Conservation (phyloP, 2,888 invertebrate species). For the Caenorhabditis angaria region DNA sequence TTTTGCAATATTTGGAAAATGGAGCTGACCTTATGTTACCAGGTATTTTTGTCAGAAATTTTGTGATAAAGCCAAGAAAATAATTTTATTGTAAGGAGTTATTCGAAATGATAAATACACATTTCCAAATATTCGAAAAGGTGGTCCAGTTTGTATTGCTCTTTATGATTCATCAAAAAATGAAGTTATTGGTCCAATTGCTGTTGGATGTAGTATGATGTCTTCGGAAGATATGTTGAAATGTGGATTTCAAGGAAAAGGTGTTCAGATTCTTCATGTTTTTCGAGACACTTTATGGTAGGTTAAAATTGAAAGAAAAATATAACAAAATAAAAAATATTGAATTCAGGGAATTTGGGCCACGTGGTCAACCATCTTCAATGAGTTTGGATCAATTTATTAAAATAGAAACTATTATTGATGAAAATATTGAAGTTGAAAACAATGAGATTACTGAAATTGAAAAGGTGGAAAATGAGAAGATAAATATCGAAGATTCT, state of each 20-base stretch:
- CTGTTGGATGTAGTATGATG: constrained; percentile 63
- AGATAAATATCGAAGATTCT: too few relatives aligned
- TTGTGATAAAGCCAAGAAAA: too few relatives aligned
- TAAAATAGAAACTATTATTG: constrained; percentile 11
- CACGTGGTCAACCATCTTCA: constrained; percentile 40
- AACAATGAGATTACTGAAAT: background rate
- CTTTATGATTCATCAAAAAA: constrained; percentile 19
- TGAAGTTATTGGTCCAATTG: constrained; percentile 57
- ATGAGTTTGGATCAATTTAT: constrained; percentile 27
- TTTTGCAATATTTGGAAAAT: constrained; percentile 59
- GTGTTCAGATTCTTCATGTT: constrained; percentile 63
- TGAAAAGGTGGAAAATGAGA: constrained; percentile 13
- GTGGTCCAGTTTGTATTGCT: constrained; percentile 55
- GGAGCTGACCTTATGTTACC: constrained; percentile 71
- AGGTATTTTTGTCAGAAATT: too few relatives aligned
- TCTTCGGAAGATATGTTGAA: constrained; percentile 59
- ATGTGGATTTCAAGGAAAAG: constrained; percentile 60
- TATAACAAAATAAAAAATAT: background rate
- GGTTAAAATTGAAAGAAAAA: background rate
- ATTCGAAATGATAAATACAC: constrained; percentile 26
- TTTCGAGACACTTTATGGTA: constrained; percentile 64
- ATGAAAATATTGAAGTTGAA: constrained; percentile 6
- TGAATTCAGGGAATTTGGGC: constrained; percentile 56
- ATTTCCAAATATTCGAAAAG: constrained; percentile 50
- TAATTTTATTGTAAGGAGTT: constrained; percentile 25